phyloP scores from a whole-genome alignment of 2,113 vertebrate species.

The Cebidichthys violaceus region DNA sequence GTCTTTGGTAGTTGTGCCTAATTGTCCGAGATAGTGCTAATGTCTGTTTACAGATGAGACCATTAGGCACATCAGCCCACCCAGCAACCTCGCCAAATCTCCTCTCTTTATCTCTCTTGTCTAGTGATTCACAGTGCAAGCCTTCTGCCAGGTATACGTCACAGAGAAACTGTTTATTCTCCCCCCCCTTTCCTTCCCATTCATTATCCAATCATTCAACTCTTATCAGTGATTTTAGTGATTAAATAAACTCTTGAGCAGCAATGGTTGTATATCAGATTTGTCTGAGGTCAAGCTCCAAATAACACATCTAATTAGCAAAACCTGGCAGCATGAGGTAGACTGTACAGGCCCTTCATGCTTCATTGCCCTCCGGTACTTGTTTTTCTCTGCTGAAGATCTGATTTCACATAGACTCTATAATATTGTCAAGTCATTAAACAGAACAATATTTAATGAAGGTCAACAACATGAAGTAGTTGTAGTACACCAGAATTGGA shows the following conservation, averaged over 20 bases:
- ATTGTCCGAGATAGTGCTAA: slow-evolving; percentile 63
- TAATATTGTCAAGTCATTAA: slow-evolving; percentile 1
- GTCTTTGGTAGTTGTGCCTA: slow-evolving; percentile 61
- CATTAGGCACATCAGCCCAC: slow-evolving; percentile 62
- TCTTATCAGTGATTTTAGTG: slow-evolving; percentile 28
- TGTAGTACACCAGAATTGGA: not conserved
- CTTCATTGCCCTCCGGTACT: not conserved
- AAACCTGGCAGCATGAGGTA: slow-evolving; percentile 18
- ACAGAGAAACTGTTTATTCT: slow-evolving; percentile 12
- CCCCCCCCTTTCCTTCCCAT: slow-evolving; percentile 2
- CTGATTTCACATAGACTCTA: not conserved
- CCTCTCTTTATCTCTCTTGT: slow-evolving; percentile 38
- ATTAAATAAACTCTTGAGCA: slow-evolving; percentile 46
- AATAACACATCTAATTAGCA: slow-evolving; percentile 37
- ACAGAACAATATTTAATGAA: not conserved
- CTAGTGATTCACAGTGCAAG: slow-evolving; percentile 26
- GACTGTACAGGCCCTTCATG: slow-evolving; percentile 2
- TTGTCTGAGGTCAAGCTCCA: slow-evolving; percentile 37
- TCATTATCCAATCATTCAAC: slow-evolving; percentile 18
- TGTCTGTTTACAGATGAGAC: slow-evolving; percentile 67
- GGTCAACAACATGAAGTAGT: not conserved
- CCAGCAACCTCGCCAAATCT: slow-evolving; percentile 37
- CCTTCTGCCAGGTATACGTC: slow-evolving; percentile 21
- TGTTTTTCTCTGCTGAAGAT: slow-evolving; percentile 15
- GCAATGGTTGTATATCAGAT: slow-evolving; percentile 29